These are phyloP conservation scores for Otus scops DNA, from an alignment of 2,797 vertebrate genomes.

Conservation along the genomic window DNA sequence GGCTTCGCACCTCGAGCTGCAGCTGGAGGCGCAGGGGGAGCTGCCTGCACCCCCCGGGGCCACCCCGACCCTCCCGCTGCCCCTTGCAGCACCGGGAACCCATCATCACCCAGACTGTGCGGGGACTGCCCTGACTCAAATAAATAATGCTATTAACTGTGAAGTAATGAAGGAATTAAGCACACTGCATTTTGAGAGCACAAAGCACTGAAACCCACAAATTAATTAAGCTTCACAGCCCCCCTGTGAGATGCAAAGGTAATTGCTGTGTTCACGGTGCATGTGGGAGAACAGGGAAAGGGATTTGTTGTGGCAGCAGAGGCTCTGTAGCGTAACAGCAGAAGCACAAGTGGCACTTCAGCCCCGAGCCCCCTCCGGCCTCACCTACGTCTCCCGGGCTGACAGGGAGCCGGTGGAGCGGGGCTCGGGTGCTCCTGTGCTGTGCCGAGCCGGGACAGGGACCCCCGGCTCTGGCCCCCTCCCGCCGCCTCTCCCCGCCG, in stretches of 20 bases:
- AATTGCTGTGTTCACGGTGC: neutral
- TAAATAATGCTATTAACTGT: neutral
- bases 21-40: neutral
- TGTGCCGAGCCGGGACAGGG: neutral
- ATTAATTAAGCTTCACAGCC: conserved; percentile 12
- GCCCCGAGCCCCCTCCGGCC: neutral
- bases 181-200: neutral
- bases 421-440: fast-evolving
- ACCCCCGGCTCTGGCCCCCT: neutral
- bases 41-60: neutral
- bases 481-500: fast-evolving
- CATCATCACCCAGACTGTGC: fast-evolving
- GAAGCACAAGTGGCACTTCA: neutral
- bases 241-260: neutral
- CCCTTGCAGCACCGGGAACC: fast-evolving
- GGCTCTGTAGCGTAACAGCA: neutral
- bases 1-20: neutral
- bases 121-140: neutral
- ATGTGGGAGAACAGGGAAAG: neutral
- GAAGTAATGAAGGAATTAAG: neutral
- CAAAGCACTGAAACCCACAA: neutral
- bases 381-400: neutral
- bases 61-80: fast-evolving
- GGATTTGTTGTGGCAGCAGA: neutral
- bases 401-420: neutral